Base-by-base conservation (phyloP, 2,888 invertebrate genomes). In the Epinotia brunnichana region DNA sequence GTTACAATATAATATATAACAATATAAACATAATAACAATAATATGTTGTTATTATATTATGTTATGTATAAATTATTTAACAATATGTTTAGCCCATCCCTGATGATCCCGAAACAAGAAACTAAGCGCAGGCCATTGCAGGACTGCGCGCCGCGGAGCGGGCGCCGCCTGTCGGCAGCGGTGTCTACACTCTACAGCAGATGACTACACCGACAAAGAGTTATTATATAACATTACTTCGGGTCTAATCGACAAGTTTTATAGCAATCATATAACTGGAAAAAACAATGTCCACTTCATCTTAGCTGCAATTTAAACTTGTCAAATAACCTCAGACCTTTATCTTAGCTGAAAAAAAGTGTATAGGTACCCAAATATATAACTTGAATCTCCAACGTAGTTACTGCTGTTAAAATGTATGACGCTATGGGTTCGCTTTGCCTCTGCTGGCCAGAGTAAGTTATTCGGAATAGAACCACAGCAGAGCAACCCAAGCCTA, bases 81-180 rank as follows among this genome's bases (percentile, higher is more conserved):
- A 68, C 67, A 67, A 68, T 54, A 51, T 56, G 41, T 60, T 39
- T 59, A 67, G 48, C 67, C 54, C 44, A n/a, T 62, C 67, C 72
- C 72, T 68, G 35, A 54, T 48, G 24, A 70, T 62, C 56, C 62
- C 44, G 29, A 54, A 62, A 62, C 19, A 56, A 62, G 17, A 54
- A 59, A 62, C 2, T 35, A 41, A 19, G 61, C 29, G 61, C 56
- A 57, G 57, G 35, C 15, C 4, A n/a, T n/a, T n/a, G n/a, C n/a
- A n/a, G 7, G 17, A 17, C 11, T 1, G 29, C 29, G 4, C 39
- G 11, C 39, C 10, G 11, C 11, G 39, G 39, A 2, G 29, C 29
- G 29, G 29, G 29, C 29, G 29, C 0, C 5, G 29, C 29, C 5
- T 5, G 29, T 7, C 1, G 35, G 39, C 39, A 11, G 39, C 39